A percentile compares a stretch with the other conserved stretches of the same genome.
These are phyloP conservation scores for Isaurus tuberculatus DNA, from an alignment of 92 coral and sea anemone species.

Conservation along the genomic window DNA sequence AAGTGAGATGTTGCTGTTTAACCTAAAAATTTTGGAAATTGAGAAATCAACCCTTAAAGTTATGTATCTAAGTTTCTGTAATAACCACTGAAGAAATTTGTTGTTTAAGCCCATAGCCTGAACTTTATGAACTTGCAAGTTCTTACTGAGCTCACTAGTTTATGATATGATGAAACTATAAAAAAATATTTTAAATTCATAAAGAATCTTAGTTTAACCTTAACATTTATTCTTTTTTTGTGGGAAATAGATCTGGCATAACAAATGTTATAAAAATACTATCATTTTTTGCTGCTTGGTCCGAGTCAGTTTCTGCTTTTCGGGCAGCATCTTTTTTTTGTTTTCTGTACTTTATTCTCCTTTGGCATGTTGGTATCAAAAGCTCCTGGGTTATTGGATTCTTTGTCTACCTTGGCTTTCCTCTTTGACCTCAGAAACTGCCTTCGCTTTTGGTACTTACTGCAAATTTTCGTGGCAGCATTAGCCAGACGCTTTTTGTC, in stretches of 20 bases:
- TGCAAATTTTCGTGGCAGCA: conserved; percentile 62
- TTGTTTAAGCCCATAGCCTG: not conserved
- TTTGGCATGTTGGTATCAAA: conserved; percentile 42
- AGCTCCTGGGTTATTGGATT: conserved; percentile 48
- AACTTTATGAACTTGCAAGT: not conserved
- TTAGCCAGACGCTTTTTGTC: conserved; percentile 31
- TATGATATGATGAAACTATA: not conserved
- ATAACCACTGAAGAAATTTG: conserved; percentile 3
- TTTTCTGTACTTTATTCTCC: not conserved
- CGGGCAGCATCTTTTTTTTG: too few relatives aligned
- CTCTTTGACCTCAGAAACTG: conserved; percentile 32
- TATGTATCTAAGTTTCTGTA: not conserved
- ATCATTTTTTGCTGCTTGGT: conserved; percentile 4
- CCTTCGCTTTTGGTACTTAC: conserved; percentile 52
- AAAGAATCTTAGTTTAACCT: not conserved
- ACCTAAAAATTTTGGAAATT: not conserved
- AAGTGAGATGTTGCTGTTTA: conserved; percentile 19
- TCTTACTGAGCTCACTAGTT: conserved; percentile 12
- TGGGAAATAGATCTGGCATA: not conserved
- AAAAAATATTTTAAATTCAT: not conserved
- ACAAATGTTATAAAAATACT: not conserved
- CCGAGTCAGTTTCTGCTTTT: not conserved
- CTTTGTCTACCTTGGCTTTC: conserved; percentile 48
- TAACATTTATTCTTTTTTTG: not conserved
- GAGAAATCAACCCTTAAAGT: conserved; percentile 5